These are phyloP conservation scores for Hypena proboscidalis DNA, from an alignment of 2,888 invertebrate genomes.

Conservation along the genomic window DNA sequence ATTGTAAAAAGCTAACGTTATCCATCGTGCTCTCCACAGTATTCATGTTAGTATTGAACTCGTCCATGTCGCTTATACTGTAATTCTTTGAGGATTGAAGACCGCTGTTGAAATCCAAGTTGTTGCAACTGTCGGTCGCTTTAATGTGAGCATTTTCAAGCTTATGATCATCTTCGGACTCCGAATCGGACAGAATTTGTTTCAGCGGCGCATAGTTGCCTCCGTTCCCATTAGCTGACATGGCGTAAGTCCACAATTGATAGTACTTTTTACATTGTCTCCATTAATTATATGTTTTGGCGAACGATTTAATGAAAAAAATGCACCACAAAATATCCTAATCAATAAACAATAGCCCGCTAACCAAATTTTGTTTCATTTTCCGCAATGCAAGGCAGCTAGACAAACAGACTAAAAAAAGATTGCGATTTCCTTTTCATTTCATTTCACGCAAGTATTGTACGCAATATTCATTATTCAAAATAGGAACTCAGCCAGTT, in stretches of 20 bases:
- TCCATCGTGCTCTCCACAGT: constrained; percentile 80
- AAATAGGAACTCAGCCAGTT: too few species aligned
- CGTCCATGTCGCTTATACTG: constrained; percentile 78
- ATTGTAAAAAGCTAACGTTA: constrained; percentile 78
- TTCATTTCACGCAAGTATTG: too few species aligned
- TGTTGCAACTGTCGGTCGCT: constrained; percentile 70
- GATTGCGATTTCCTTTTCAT: constrained; percentile 14
- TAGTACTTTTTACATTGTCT: constrained; percentile 10
- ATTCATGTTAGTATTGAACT: constrained; percentile 75
- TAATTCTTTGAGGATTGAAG: constrained; percentile 75
- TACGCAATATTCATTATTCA: too few species aligned
- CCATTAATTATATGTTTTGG: constrained; percentile 2
- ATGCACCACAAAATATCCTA: constrained; percentile 11
- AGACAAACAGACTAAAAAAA: neutral
- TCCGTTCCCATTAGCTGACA: constrained; percentile 78
- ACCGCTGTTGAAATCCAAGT: constrained; percentile 77
- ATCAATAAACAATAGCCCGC: constrained; percentile 33
- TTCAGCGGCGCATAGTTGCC: constrained; percentile 90
- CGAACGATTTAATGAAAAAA: neutral
- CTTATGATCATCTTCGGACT: constrained; percentile 89
- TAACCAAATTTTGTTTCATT: too few species aligned
- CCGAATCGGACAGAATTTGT: constrained; percentile 91
- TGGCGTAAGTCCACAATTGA: constrained; percentile 49
- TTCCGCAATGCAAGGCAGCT: too few species aligned
- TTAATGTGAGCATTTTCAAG: constrained; percentile 68